phyloP scores from a whole-genome alignment of 2,888 invertebrate species.

The Mesorhabditis spiculigera region DNA sequence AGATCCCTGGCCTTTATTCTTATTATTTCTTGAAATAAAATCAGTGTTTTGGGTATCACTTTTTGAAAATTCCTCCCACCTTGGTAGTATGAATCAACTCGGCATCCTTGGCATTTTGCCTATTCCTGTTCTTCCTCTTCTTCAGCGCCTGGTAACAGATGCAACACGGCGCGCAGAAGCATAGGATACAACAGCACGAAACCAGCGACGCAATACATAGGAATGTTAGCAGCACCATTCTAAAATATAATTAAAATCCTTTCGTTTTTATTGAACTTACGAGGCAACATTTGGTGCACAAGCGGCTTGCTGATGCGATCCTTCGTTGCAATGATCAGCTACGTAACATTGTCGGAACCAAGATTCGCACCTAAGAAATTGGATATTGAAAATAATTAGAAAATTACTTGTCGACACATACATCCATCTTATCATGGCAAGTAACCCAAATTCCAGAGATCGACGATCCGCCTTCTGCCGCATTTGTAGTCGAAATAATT shows the following conservation, averaged over 20 bases:
- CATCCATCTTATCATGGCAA: constrained; percentile 2
- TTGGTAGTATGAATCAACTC: background rate
- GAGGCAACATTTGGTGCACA: background rate
- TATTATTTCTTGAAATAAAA: too few species aligned
- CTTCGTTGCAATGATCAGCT: constrained; percentile 3
- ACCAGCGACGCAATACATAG: background rate
- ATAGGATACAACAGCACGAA: background rate
- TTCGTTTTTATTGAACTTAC: background rate
- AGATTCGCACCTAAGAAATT: background rate
- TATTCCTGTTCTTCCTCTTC: constrained; percentile 2
- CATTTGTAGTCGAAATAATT: background rate
- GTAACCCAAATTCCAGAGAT: background rate
- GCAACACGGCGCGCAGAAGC: constrained; percentile 2
- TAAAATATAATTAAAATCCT: background rate
- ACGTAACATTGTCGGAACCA: constrained; percentile 1
- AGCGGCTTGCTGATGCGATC: background rate
- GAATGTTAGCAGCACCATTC: constrained; percentile 6
- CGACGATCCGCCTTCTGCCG: constrained; percentile 2
- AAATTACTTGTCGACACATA: background rate
- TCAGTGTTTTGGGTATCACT: too few species aligned
- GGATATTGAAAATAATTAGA: too few species aligned
- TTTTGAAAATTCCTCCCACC: background rate
- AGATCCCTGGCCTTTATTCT: too few species aligned
- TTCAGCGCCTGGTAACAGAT: constrained; percentile 6
- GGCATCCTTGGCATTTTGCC: background rate